Evolutionary conservation across 2,113 vertebrate genomes (phyloP).

Genomic region (Gavia stellata): DNA sequence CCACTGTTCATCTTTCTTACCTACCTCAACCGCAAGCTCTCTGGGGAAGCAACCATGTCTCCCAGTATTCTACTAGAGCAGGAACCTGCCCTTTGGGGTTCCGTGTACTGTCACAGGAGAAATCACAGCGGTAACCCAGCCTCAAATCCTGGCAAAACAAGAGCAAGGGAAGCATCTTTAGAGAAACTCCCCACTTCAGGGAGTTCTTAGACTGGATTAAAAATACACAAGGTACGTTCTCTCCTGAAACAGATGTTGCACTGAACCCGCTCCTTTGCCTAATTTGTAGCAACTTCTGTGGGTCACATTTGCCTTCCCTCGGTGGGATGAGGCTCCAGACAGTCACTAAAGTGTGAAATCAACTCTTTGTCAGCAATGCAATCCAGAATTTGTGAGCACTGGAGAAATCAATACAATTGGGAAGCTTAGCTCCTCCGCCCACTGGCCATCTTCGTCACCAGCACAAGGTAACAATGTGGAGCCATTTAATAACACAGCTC

Average conservation of each 20-base stretch:
- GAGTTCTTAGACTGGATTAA: background rate
- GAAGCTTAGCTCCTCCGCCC: background rate
- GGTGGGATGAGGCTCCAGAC: background rate
- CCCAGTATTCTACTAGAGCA: background rate
- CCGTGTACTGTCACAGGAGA: background rate
- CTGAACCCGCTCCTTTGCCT: background rate
- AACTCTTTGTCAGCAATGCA: background rate
- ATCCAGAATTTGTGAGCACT: background rate
- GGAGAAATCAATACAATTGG: background rate
- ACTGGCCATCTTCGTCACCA: background rate
- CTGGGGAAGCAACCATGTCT: background rate
- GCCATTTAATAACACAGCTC: constrained; percentile 3
- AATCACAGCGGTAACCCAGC: background rate
- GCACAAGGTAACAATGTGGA: background rate
- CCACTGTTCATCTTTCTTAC: background rate
- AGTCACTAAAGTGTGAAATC: background rate
- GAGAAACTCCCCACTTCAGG: background rate
- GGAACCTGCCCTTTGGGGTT: background rate
- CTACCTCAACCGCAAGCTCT: background rate
- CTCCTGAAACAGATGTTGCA: background rate
- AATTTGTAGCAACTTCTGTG: background rate
- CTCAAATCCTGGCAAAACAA: background rate
- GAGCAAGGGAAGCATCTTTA: background rate
- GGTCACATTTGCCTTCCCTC: background rate
- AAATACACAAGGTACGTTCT: background rate